Evolutionary conservation across 2,888 invertebrate species (phyloP).

Genomic region (Elysia crispata): DNA sequence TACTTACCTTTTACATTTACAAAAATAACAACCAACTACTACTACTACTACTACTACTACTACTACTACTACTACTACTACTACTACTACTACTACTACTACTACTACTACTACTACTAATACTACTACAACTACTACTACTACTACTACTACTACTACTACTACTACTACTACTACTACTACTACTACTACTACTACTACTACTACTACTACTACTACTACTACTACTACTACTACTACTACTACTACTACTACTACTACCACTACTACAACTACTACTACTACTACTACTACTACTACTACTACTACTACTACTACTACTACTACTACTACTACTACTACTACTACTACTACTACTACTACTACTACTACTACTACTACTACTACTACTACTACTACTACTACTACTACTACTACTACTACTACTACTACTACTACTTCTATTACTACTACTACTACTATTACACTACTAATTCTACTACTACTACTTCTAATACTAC

Average conservation of each 20-base stretch:
- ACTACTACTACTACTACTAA: too few relatives aligned
- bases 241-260: slow-evolving; percentile 46
- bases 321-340: slow-evolving; percentile 45
- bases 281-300: slow-evolving; percentile 47
- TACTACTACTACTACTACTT: slow-evolving; percentile 45
- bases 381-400: slow-evolving; percentile 31
- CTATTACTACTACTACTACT: slow-evolving; percentile 16
- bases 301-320: slow-evolving; percentile 47
- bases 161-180: slow-evolving; percentile 39
- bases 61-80: too few relatives aligned
- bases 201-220: slow-evolving; percentile 10
- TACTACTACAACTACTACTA: too few relatives aligned
- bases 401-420: slow-evolving; percentile 46
- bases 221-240: slow-evolving; percentile 26
- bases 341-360: slow-evolving; percentile 46
- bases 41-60: too few relatives aligned
- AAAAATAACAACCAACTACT: too few relatives aligned
- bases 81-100: too few relatives aligned
- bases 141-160: slow-evolving; percentile 31
- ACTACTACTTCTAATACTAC: too few relatives aligned
- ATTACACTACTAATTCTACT: too few relatives aligned
- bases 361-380: slow-evolving; percentile 22
- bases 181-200: slow-evolving; percentile 10
- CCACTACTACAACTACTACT: slow-evolving; percentile 45
- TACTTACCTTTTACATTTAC: too few relatives aligned